These are phyloP conservation scores for Oligia strigilis DNA, from an alignment of 2,888 invertebrate species.

Conservation along the genomic window DNA sequence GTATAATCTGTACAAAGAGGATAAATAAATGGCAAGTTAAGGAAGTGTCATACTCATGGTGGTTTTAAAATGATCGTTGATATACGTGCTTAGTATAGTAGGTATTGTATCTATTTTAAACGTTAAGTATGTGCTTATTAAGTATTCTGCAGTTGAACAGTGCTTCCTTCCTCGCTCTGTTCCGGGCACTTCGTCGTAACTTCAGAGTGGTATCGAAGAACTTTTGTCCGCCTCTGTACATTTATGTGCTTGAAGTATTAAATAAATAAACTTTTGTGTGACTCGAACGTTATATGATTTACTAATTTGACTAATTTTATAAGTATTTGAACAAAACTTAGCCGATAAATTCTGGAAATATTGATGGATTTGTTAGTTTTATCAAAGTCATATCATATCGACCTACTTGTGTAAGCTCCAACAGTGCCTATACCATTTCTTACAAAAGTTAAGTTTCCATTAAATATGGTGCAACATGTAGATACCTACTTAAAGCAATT, in stretches of 20 bases:
- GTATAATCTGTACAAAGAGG: conserved; percentile 33
- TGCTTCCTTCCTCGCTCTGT: conserved; percentile 72
- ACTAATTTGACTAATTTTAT: not conserved
- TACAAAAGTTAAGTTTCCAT: conserved; percentile 5
- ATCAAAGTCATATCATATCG: not conserved
- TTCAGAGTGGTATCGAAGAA: conserved; percentile 29
- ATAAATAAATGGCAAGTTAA: conserved; percentile 48
- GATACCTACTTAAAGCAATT: conserved; percentile 2
- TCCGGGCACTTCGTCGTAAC: conserved; percentile 56
- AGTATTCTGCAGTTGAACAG: conserved; percentile 65
- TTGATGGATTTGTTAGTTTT: not conserved
- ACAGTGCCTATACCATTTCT: not conserved
- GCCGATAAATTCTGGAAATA: not conserved
- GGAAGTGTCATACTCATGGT: conserved; percentile 48
- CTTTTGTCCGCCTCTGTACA: not conserved
- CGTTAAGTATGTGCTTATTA: conserved; percentile 62
- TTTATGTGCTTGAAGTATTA: no score
- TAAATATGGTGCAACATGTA: conserved; percentile 15
- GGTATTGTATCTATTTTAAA: conserved; percentile 56
- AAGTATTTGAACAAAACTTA: not conserved
- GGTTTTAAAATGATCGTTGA: conserved; percentile 43
- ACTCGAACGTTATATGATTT: not conserved
- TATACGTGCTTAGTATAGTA: conserved; percentile 61
- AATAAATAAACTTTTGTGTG: not conserved
- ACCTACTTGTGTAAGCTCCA: not conserved